These are phyloP conservation scores for Pluvialis apricaria DNA, from an alignment of 2,113 vertebrate species.

Conservation along the genomic window DNA sequence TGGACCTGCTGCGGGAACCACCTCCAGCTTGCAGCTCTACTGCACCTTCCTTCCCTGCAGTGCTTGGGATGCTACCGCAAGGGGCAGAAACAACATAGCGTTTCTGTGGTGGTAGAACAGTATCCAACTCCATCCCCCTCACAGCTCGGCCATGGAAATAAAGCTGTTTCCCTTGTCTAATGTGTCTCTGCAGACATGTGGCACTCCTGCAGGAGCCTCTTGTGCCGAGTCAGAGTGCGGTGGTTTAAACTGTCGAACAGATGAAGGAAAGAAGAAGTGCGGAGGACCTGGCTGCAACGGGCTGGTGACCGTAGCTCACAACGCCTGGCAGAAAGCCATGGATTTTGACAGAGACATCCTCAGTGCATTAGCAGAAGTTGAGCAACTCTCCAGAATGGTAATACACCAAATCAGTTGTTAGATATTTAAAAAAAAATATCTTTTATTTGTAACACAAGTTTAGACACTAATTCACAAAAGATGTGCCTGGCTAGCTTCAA, in stretches of 20 bases:
- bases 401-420: background rate
- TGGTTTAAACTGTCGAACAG: slow-evolving; percentile 80
- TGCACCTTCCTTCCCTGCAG: background rate
- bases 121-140: fast-evolving
- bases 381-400: slow-evolving; percentile 94
- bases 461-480: background rate
- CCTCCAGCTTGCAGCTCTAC: background rate
- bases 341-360: slow-evolving; percentile 88
- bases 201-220: slow-evolving; percentile 76
- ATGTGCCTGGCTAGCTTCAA: background rate
- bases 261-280: slow-evolving; percentile 79
- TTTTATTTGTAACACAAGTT: background rate
- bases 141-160: background rate
- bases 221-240: slow-evolving; percentile 82
- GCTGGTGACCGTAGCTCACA: slow-evolving; percentile 77
- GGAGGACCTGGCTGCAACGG: slow-evolving; percentile 86
- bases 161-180: background rate
- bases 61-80: too few relatives aligned
- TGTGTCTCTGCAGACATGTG: slow-evolving; percentile 80
- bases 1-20: background rate
- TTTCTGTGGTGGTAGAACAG: background rate
- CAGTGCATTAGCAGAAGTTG: slow-evolving; percentile 89
- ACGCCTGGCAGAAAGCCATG: slow-evolving; percentile 81
- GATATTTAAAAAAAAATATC: background rate
- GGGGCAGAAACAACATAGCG: background rate